These are phyloP conservation scores for Drosophila villosipedis DNA, from an alignment of 2,888 invertebrate species.

Conservation along the genomic window DNA sequence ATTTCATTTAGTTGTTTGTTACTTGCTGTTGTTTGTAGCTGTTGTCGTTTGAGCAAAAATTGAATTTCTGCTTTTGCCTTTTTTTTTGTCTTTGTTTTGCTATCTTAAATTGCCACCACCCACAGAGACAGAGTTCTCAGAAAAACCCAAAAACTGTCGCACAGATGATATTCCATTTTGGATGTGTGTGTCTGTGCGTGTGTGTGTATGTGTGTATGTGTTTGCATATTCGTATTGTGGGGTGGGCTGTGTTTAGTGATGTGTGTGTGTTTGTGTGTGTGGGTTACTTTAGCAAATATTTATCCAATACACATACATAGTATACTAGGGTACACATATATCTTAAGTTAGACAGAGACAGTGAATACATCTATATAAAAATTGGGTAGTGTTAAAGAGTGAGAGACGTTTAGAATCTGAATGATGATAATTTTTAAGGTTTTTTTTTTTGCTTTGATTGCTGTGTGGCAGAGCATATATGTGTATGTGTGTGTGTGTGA, in stretches of 20 bases:
- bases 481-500: constrained; percentile 7
- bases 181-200: constrained; percentile 16
- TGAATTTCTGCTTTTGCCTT: constrained; percentile 66
- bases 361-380: constrained; percentile 74
- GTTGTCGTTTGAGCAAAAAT: constrained; percentile 65
- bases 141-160: constrained; percentile 54
- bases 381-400: constrained; percentile 66
- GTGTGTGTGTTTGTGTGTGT: constrained; percentile 19
- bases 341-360: constrained; percentile 78
- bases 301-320: constrained; percentile 72
- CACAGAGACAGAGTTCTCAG: constrained; percentile 43
- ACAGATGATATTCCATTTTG: constrained; percentile 41
- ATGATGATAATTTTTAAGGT: constrained; percentile 65
- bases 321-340: constrained; percentile 61
- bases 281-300: constrained; percentile 64
- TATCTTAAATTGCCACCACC: constrained; percentile 54
- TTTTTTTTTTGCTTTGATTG: constrained; percentile 30
- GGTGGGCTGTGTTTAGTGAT: constrained; percentile 14
- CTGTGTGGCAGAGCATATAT: constrained; percentile 14
- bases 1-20: constrained; percentile 31
- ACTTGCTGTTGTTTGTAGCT: constrained; percentile 24
- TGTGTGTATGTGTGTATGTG: constrained; percentile 17
- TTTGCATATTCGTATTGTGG: constrained; percentile 27
- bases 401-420: constrained; percentile 66
- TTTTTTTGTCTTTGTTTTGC: constrained; percentile 24